Conservation (phyloP, 2,888 invertebrate genomes). For the Eupithecia inturbata region DNA sequence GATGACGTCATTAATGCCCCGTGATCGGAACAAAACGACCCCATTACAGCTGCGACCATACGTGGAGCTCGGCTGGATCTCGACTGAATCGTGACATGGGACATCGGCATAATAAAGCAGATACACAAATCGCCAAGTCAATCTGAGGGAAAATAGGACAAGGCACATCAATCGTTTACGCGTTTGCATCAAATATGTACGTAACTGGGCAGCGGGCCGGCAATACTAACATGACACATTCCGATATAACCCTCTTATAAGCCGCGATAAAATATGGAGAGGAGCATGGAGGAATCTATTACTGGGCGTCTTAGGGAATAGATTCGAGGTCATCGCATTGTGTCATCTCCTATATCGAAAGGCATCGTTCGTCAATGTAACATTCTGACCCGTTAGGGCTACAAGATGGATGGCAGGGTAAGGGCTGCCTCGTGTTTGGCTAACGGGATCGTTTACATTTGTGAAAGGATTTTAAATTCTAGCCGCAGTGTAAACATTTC, state of each 20-base stretch:
- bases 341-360: slow-evolving; percentile 75
- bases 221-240: slow-evolving; percentile 69
- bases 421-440: slow-evolving; percentile 51
- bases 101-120: slow-evolving; percentile 48
- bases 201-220: slow-evolving; percentile 54
- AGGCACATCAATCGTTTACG: slow-evolving; percentile 72
- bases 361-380: slow-evolving; percentile 69
- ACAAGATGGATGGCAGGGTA: slow-evolving; percentile 65
- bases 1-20: slow-evolving; percentile 73
- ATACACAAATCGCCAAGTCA: slow-evolving; percentile 64
- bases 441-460: slow-evolving; percentile 62
- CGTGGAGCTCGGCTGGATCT: slow-evolving; percentile 39
- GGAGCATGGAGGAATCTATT: slow-evolving; percentile 71
- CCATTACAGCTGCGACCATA: slow-evolving; percentile 56
- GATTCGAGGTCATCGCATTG: slow-evolving; percentile 78
- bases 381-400: slow-evolving; percentile 54
- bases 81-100: slow-evolving; percentile 38
- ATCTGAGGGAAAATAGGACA: slow-evolving; percentile 61
- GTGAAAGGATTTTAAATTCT: slow-evolving; percentile 67
- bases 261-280: slow-evolving; percentile 75
- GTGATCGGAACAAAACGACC: slow-evolving; percentile 66
- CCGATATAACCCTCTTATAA: slow-evolving; percentile 75
- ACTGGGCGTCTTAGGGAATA: slow-evolving; percentile 66
- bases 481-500: slow-evolving; percentile 22
- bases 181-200: slow-evolving; percentile 73